Percentiles rank a stretch among this genome's conserved stretches.
These are phyloP conservation scores for Plotosus lineatus DNA, from an alignment of 2,113 vertebrate species.

Conservation along the genomic window DNA sequence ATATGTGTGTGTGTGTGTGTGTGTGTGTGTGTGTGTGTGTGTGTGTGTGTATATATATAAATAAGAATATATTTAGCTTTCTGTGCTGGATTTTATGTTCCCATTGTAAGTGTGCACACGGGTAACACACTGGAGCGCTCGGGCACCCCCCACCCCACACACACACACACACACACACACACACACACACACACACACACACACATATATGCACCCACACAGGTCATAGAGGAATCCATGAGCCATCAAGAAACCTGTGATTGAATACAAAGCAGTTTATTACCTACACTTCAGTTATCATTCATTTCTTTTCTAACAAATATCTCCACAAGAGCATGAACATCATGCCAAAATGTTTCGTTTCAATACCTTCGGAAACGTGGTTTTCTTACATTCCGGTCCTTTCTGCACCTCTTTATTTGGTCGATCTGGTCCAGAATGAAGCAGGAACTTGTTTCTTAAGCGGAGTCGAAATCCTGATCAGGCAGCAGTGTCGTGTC, in stretches of 20 bases:
- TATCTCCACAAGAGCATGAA: conserved; percentile 6
- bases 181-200: background rate
- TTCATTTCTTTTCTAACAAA: background rate
- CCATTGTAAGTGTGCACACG: background rate
- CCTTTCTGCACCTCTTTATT: conserved; percentile 34
- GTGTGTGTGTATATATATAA: too few species aligned
- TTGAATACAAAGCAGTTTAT: background rate
- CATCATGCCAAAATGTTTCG: background rate
- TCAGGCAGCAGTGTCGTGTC: conserved; percentile 58
- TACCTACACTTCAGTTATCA: background rate
- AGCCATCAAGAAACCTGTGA: background rate
- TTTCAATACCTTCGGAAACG: conserved; percentile 44
- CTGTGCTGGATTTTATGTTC: background rate
- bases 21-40: too few species aligned
- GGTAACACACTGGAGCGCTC: too few species aligned
- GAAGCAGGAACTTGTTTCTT: conserved; percentile 25
- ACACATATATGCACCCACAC: background rate
- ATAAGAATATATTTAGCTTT: background rate
- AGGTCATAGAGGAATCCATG: conserved; percentile 18
- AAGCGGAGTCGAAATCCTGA: conserved; percentile 48
- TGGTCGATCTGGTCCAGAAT: conserved; percentile 13
- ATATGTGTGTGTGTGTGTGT: too few species aligned
- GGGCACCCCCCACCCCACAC: too few species aligned
- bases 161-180: background rate
- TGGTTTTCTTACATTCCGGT: conserved; percentile 34